These are phyloP conservation scores for Polyommatus iphigenia DNA, from an alignment of 2,888 invertebrate species.

Conservation along the genomic window DNA sequence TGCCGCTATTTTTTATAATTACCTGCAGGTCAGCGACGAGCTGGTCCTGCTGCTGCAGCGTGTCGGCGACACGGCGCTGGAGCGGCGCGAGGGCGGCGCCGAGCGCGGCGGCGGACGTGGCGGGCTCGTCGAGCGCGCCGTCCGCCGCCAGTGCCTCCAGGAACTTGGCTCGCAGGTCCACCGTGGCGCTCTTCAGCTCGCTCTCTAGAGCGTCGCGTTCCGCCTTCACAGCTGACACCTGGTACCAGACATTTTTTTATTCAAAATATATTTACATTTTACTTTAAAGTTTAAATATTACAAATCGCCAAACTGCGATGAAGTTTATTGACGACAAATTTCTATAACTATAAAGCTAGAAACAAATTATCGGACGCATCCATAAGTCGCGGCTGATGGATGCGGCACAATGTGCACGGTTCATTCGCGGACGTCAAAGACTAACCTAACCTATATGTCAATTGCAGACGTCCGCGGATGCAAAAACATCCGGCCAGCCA, in stretches of 20 bases:
- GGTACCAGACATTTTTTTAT: not conserved
- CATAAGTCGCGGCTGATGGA: too few species aligned
- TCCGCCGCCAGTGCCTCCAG: constrained; percentile 91
- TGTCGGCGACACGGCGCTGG: constrained; percentile 88
- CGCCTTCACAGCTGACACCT: constrained; percentile 83
- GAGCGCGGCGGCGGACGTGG: constrained; percentile 91
- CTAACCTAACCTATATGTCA: too few species aligned
- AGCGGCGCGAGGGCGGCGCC: constrained; percentile 80
- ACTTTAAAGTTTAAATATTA: too few species aligned
- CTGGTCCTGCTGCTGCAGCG: constrained; percentile 82
- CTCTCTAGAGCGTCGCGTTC: constrained; percentile 90
- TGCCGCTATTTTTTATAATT: not conserved
- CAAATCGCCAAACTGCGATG: too few species aligned
- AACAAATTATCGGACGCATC: too few species aligned
- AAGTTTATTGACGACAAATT: too few species aligned
- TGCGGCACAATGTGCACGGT: too few species aligned
- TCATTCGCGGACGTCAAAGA: too few species aligned
- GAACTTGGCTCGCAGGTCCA: constrained; percentile 91
- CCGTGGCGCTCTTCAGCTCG: constrained; percentile 82
- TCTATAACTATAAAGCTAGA: too few species aligned
- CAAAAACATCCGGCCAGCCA: too few species aligned
- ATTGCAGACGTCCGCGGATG: too few species aligned
- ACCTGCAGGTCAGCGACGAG: constrained; percentile 39
- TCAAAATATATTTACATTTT: too few species aligned
- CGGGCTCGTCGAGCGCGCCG: constrained; percentile 90